A percentile compares a stretch with the other conserved stretches of the same genome.
These are phyloP conservation scores for Lycaon pictus DNA, from an alignment of 2,113 vertebrate species.

Conservation along the genomic window DNA sequence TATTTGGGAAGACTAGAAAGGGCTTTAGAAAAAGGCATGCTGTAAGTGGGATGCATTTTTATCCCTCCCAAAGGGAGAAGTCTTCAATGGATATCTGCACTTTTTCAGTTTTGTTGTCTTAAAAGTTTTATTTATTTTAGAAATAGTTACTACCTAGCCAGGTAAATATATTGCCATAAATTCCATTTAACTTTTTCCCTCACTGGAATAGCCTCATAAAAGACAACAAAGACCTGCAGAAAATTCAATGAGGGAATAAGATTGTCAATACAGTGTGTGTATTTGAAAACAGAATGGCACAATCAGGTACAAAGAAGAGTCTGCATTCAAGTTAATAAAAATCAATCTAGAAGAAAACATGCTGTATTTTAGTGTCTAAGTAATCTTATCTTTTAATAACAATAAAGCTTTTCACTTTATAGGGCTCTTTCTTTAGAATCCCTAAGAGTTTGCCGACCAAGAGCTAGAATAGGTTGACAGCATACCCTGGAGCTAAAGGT, in stretches of 20 bases:
- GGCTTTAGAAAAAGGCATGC: conserved; percentile 33
- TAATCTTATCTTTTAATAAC: conserved; percentile 67
- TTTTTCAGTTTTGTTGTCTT: conserved; percentile 57
- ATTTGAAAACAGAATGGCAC: conserved; percentile 79
- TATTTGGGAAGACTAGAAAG: conserved; percentile 60
- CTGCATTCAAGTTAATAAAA: conserved; percentile 83
- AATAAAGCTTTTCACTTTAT: conserved; percentile 49
- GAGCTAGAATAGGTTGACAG: background rate
- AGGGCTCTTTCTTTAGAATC: background rate
- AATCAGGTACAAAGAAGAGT: conserved; percentile 80
- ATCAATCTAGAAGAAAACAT: conserved; percentile 81
- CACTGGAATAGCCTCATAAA: conserved; percentile 71
- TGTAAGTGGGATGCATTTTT: background rate
- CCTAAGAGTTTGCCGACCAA: background rate
- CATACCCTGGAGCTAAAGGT: background rate
- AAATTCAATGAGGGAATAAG: conserved; percentile 82
- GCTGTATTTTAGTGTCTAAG: conserved; percentile 61
- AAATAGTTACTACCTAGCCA: conserved; percentile 71
- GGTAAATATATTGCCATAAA: conserved; percentile 79
- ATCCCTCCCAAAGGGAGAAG: conserved; percentile 20
- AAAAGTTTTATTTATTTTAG: conserved; percentile 82
- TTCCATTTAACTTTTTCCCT: conserved; percentile 72
- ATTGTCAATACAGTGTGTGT: conserved; percentile 85
- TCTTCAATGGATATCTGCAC: background rate
- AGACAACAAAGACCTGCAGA: conserved; percentile 72